Percentiles rank a stretch among this genome's conserved stretches.
Evolutionary conservation across 2,797 vertebrate genomes (phyloP).

Genomic region (Phataginus tricuspis): DNA sequence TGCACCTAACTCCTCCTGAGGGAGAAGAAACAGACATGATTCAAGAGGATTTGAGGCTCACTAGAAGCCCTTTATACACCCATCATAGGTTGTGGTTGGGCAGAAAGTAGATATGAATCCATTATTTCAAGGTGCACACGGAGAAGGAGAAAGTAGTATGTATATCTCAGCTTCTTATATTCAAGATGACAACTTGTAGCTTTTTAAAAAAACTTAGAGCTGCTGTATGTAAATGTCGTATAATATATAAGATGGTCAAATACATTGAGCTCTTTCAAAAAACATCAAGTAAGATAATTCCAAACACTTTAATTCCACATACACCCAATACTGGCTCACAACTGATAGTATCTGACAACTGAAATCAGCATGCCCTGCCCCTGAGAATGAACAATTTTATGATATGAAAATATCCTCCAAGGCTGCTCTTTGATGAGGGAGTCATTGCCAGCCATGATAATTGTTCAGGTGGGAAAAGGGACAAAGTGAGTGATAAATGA

Average conservation of each 20-base stretch:
- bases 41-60: not conserved
- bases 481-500: not conserved
- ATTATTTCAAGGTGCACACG: not conserved
- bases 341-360: not conserved
- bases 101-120: not conserved
- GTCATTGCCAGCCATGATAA: not conserved
- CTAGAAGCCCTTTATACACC: not conserved
- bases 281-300: not conserved
- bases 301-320: not conserved
- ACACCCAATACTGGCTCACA: not conserved
- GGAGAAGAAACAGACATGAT: not conserved
- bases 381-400: conserved; percentile 3
- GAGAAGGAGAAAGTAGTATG: not conserved
- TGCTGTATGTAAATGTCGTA: not conserved
- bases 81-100: not conserved
- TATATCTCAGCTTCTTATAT: not conserved
- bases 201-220: not conserved
- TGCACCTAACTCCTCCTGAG: not conserved
- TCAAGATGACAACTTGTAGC: not conserved
- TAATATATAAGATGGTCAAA: not conserved
- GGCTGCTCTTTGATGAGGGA: not conserved
- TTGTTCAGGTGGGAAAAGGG: not conserved
- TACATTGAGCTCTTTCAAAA: not conserved
- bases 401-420: conserved; percentile 31
- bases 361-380: not conserved